These are phyloP conservation scores for Empis livida DNA, from an alignment of 2,888 invertebrate genomes.

Conservation along the genomic window DNA sequence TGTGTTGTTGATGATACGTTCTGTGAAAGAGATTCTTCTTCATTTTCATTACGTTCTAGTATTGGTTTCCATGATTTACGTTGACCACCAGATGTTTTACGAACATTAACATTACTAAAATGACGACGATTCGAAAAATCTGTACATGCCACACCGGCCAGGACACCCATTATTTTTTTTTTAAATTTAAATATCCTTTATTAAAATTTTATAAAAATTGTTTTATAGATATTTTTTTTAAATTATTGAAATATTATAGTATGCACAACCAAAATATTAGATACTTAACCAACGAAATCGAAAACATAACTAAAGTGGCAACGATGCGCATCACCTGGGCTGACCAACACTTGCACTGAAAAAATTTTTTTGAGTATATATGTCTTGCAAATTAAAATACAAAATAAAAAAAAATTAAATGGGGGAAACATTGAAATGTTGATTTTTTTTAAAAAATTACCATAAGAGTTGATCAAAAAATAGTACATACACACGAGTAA, in stretches of 20 bases:
- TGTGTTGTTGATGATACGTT: neutral
- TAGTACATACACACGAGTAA: too few species aligned
- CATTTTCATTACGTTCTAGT: conserved; percentile 2
- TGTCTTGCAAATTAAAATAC: too few species aligned
- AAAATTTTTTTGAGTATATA: too few species aligned
- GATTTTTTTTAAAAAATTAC: too few species aligned
- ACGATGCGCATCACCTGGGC: conserved; percentile 6
- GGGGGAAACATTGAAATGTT: too few species aligned
- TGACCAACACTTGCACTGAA: neutral
- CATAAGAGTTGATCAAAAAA: too few species aligned
- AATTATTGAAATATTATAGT: too few species aligned
- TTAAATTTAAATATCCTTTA: too few species aligned
- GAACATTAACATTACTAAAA: conserved; percentile 6
- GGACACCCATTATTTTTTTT: conserved; percentile 9
- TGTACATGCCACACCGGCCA: conserved; percentile 6
- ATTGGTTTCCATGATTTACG: conserved; percentile 9
- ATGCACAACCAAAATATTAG: neutral
- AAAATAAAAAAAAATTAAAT: too few species aligned
- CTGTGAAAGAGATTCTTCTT: neutral
- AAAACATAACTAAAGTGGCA: conserved; percentile 8
- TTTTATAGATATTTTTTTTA: neutral
- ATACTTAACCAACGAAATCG: conserved; percentile 6
- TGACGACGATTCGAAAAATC: conserved; percentile 3
- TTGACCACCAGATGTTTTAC: neutral
- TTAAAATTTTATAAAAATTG: neutral